Conservation (phyloP, 2,888 invertebrate genomes). For the Prenolepis imparis region DNA sequence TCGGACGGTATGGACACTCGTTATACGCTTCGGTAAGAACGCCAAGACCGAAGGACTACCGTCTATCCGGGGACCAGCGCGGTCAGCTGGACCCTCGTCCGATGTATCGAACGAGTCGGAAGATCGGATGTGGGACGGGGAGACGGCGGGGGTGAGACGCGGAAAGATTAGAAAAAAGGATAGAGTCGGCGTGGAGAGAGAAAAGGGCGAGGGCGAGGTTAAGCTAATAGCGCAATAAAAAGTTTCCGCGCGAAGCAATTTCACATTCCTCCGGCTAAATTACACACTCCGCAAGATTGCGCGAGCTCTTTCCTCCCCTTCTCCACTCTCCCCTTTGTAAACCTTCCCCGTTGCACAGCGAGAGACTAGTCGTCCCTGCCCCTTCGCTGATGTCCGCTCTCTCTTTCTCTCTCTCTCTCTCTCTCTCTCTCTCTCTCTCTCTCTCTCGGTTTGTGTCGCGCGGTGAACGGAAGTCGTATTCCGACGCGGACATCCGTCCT, state of each 20-base stretch:
- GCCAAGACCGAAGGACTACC: background rate
- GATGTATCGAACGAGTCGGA: slow-evolving; percentile 16
- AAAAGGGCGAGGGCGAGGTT: slow-evolving; percentile 35
- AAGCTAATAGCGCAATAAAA: slow-evolving; percentile 73
- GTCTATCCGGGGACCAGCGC: background rate
- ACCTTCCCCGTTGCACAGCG: background rate
- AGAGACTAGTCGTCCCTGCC: background rate
- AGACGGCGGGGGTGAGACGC: background rate
- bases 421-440: slow-evolving; percentile 21
- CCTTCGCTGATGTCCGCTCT: background rate
- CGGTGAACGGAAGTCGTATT: slow-evolving; percentile 69
- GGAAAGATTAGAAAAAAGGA: slow-evolving; percentile 1
- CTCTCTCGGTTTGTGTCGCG: slow-evolving; percentile 39
- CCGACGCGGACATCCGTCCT: slow-evolving; percentile 72
- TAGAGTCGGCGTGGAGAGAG: slow-evolving; percentile 17
- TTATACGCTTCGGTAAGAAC: slow-evolving; percentile 42
- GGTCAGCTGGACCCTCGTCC: slow-evolving; percentile 13
- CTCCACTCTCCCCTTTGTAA: background rate
- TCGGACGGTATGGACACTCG: slow-evolving; percentile 37
- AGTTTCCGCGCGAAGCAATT: slow-evolving; percentile 72
- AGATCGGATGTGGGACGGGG: background rate
- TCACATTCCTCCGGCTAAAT: slow-evolving; percentile 77
- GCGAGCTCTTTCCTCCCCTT: slow-evolving; percentile 60
- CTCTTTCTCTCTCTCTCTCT: no score
- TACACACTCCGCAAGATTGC: slow-evolving; percentile 77